phyloP scores from a whole-genome alignment of 2,113 vertebrate genomes.

The Chaenocephalus aceratus region DNA sequence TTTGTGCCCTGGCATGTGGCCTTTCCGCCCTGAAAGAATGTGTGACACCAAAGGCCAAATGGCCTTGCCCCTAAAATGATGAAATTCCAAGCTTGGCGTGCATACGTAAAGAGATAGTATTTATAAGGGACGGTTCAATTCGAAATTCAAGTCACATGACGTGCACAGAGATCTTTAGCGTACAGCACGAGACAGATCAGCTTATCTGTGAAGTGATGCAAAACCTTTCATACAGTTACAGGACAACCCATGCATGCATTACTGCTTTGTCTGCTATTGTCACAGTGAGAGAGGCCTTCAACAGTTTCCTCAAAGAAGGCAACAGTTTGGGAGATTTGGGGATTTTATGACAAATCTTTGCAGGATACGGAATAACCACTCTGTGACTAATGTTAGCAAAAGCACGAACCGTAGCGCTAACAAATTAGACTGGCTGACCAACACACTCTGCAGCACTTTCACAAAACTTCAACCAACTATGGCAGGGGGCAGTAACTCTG shows the following conservation, averaged over 20 bases:
- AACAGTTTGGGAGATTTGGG: neutral
- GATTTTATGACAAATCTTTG: neutral
- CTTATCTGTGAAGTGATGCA: conserved; percentile 53
- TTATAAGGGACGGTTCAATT: no score
- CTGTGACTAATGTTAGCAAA: neutral
- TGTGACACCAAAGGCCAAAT: no score
- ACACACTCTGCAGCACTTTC: neutral
- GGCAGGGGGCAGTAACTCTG: neutral
- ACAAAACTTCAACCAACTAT: neutral
- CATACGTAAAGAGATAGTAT: no score
- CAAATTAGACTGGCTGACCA: neutral
- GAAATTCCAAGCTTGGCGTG: no score
- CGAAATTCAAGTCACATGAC: no score
- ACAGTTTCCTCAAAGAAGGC: neutral
- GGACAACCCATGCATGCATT: conserved; percentile 33
- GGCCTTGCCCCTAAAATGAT: no score
- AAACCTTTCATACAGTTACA: neutral
- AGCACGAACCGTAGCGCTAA: neutral
- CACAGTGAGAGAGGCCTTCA: neutral
- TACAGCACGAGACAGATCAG: conserved; percentile 7
- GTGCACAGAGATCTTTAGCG: conserved; percentile 14
- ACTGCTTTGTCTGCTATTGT: conserved; percentile 14
- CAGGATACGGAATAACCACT: no score
- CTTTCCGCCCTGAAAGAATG: no score
- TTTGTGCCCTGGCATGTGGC: no score